Evolutionary conservation across 2,113 vertebrate genomes (phyloP), one percentile per base, ranked within the genome.

Genomic region (Pterocles burchelli): DNA sequence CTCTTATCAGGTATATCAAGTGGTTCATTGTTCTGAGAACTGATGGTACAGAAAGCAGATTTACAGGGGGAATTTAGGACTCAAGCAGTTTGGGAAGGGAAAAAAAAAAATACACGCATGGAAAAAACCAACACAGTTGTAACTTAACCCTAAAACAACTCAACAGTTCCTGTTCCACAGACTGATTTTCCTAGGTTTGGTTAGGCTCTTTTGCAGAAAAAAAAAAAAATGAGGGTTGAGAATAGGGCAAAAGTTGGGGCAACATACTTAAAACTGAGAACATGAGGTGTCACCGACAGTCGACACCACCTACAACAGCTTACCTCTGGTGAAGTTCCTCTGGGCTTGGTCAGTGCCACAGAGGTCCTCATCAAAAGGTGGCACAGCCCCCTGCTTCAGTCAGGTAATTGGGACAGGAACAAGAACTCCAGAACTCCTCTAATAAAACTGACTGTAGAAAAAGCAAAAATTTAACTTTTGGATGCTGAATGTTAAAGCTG

Each of bases 1-100:
- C 89, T 93, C 77, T 95, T 96, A 96, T 97, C 94, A 95, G 83
- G 92, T 91, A 82, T 89, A 96, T 96, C 92, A 94, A 94, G 66
- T 49, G 68, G 70, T 62, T 93, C 74, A 95, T 95, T 97, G 90
- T 95, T 96, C 84, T 87, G 62, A 79, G 76, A 92, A 89, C 55
- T 79, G 91, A 96, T 93, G 75, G 94, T 52, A 88, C 74, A 93
- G 89, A 96, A 94, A 91, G 78, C n/a, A 92, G 62, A 93, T 95
- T 96, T 95, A 95, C 79, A 59, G 74, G 51, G 38, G 48, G 86
- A 97, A 92, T 86, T 95, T 93, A 94, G 91, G 92, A 93, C 91
- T 94, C 52, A 65, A 80, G 74, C 52, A 76, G 74, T 26, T 91
- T 95, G 88, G 84, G 83, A 95, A 94, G 89, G 57, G 6, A 4